Evolutionary conservation across 2,113 vertebrate species (phyloP).

Genomic region (Mustela nigripes): DNA sequence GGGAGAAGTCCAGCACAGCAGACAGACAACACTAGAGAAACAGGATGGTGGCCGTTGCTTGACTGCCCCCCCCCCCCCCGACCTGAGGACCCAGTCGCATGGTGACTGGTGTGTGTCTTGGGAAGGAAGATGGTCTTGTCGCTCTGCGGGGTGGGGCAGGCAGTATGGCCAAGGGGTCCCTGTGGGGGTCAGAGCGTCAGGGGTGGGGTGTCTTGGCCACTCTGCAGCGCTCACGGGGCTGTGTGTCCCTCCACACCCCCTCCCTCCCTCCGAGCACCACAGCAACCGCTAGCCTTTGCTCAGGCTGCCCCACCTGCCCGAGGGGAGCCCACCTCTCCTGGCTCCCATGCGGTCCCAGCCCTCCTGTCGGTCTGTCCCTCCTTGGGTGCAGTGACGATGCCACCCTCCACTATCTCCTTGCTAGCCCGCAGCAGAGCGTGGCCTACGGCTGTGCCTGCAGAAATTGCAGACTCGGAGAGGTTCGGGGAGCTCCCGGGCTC

Average conservation of each 20-base stretch:
- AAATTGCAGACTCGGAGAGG: not conserved
- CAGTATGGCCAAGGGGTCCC: not conserved
- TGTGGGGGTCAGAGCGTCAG: not conserved
- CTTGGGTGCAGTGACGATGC: not conserved
- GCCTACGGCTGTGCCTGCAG: not conserved
- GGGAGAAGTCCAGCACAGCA: not conserved
- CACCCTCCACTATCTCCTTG: not conserved
- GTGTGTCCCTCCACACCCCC: not conserved
- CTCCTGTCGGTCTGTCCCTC: not conserved
- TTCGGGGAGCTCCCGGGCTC: not conserved
- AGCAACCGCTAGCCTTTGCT: not conserved
- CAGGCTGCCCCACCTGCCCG: too few species aligned
- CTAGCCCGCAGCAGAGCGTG: not conserved
- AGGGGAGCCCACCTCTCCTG: too few species aligned
- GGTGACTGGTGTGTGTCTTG: not conserved
- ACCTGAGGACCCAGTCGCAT: not conserved
- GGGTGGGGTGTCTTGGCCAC: not conserved
- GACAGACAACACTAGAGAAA: not conserved
- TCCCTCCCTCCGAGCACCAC: accelerated
- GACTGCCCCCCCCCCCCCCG: not conserved
- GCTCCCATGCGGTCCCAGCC: accelerated
- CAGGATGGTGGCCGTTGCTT: not conserved
- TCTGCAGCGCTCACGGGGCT: too few species aligned
- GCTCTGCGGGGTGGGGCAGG: not conserved
- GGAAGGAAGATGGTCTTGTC: not conserved